phyloP scores from a whole-genome alignment of 2,113 vertebrate genomes.

The zebrafish (Danio rerio) region DNA sequence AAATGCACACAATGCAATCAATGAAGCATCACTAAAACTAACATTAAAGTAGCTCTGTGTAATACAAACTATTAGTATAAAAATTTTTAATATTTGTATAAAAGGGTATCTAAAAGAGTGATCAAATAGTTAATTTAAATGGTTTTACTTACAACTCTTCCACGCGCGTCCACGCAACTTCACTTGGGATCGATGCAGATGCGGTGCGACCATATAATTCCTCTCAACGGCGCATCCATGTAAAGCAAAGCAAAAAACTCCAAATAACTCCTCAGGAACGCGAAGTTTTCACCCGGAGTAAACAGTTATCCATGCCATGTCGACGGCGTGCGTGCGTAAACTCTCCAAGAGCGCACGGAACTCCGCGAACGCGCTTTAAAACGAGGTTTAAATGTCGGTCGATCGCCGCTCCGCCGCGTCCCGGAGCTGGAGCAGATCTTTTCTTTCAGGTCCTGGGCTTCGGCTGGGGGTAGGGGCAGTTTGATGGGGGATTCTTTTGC shows the following conservation, averaged over 20 bases:
- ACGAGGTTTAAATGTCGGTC: slow-evolving; percentile 16
- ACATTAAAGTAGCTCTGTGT: too few relatives aligned
- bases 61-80: too few relatives aligned
- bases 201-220: slow-evolving; percentile 47
- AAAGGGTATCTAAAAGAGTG: neutral
- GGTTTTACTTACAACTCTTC: neutral
- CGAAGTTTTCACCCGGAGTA: slow-evolving; percentile 49
- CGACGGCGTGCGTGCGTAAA: slow-evolving; percentile 16
- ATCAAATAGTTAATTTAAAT: neutral
- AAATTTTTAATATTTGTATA: too few relatives aligned
- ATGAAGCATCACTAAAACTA: too few relatives aligned
- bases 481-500: slow-evolving; percentile 72
- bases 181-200: slow-evolving; percentile 4
- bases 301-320: slow-evolving; percentile 35
- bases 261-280: slow-evolving; percentile 54
- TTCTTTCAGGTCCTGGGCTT: slow-evolving; percentile 68
- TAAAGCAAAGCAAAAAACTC: slow-evolving; percentile 16
- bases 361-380: neutral
- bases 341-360: neutral
- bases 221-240: slow-evolving; percentile 56
- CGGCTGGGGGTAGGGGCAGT: slow-evolving; percentile 53
- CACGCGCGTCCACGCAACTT: slow-evolving; percentile 12
- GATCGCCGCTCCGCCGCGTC: slow-evolving; percentile 47
- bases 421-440: slow-evolving; percentile 61
- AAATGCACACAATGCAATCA: too few relatives aligned